Conservation (phyloP, 2,888 invertebrate species). For the Strigamia crassipes region DNA sequence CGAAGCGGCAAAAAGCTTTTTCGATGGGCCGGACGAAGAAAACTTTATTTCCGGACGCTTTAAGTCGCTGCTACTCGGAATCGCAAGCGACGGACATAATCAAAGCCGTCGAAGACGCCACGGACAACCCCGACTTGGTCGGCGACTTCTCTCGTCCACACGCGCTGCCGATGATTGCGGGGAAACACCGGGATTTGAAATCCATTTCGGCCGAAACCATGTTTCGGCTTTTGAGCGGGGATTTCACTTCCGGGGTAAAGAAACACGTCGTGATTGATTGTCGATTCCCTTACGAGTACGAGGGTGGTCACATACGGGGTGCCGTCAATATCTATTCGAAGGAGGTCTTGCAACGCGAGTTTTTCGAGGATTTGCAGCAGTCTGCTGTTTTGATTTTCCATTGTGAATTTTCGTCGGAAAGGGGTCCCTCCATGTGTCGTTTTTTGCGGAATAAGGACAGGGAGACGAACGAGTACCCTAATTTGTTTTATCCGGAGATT, state of each 20-base stretch:
- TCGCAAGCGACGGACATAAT: too few relatives aligned
- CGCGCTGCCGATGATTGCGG: too few relatives aligned
- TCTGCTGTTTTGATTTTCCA: slow-evolving; percentile 88
- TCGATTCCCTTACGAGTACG: slow-evolving; percentile 92
- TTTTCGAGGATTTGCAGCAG: slow-evolving; percentile 59
- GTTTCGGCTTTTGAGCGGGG: slow-evolving; percentile 58
- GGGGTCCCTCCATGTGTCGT: slow-evolving; percentile 90
- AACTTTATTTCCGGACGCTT: too few relatives aligned
- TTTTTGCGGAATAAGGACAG: slow-evolving; percentile 84
- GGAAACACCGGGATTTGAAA: too few relatives aligned
- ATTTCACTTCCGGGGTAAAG: slow-evolving; percentile 50
- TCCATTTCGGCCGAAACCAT: too few relatives aligned
- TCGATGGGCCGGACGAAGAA: too few relatives aligned
- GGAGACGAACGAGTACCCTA: slow-evolving; percentile 81
- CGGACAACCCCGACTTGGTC: too few relatives aligned
- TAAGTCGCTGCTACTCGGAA: too few relatives aligned
- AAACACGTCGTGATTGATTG: slow-evolving; percentile 87
- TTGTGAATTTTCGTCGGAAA: slow-evolving; percentile 95
- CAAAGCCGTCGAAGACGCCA: too few relatives aligned
- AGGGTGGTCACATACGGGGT: slow-evolving; percentile 85
- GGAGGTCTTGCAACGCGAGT: slow-evolving; percentile 70
- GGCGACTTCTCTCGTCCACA: too few relatives aligned
- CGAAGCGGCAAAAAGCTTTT: too few relatives aligned
- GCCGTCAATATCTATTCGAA: slow-evolving; percentile 83
- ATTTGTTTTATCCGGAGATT: slow-evolving; percentile 85